Conservation (phyloP, 2,888 invertebrate genomes). For the Nowickia ferox region DNA sequence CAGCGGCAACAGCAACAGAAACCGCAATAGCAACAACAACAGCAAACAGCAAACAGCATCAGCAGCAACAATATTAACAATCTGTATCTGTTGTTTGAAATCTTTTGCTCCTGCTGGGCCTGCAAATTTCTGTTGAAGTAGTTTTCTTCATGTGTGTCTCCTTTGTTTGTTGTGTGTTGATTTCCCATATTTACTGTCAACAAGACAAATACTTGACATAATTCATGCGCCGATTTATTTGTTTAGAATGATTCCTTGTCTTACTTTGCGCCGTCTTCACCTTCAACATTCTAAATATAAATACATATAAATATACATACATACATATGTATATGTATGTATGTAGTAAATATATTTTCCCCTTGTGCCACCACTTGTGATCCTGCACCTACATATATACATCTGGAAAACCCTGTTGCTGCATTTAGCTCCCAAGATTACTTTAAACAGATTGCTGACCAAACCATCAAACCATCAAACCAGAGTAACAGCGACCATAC, state of each 20-base stretch:
- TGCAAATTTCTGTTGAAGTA: constrained; percentile 72
- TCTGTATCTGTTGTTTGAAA: constrained; percentile 80
- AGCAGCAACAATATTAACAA: constrained; percentile 42
- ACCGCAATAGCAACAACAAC: background rate
- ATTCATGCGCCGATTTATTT: constrained; percentile 81
- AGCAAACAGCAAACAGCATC: background rate
- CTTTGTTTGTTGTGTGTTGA: constrained; percentile 77
- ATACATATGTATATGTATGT: background rate
- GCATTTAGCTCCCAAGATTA: constrained; percentile 44
- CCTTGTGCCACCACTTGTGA: constrained; percentile 15
- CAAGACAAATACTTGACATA: constrained; percentile 83
- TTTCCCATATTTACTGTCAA: constrained; percentile 84
- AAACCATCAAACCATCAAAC: background rate
- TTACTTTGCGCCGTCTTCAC: constrained; percentile 54
- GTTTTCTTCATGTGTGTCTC: constrained; percentile 73
- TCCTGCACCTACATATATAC: constrained; percentile 18
- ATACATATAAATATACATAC: background rate
- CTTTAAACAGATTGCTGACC: constrained; percentile 52
- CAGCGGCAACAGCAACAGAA: constrained; percentile 52
- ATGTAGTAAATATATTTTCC: background rate
- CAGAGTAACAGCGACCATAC: background rate
- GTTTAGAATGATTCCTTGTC: constrained; percentile 71
- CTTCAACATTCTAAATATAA: background rate
- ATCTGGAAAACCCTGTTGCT: constrained; percentile 17
- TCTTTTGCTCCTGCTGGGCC: constrained; percentile 81